phyloP scores from a whole-genome alignment of 2,888 invertebrate species.

The Thereva unica region DNA sequence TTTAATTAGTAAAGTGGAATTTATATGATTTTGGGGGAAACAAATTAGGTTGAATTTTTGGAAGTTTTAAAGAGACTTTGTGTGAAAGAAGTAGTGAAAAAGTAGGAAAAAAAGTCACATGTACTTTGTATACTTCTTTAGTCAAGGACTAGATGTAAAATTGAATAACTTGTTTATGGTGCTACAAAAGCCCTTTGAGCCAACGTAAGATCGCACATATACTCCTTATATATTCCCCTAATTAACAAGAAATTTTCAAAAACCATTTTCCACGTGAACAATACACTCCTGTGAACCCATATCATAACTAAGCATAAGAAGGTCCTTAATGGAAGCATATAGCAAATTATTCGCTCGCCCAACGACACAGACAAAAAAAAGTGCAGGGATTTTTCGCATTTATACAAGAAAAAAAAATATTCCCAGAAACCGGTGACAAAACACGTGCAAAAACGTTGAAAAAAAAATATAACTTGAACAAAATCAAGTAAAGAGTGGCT shows the following conservation, averaged over 20 bases:
- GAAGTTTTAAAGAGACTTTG: too few relatives aligned
- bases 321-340: slow-evolving; percentile 8
- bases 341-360: slow-evolving; percentile 32
- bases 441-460: slow-evolving; percentile 28
- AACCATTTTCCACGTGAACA: slow-evolving; percentile 21
- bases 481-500: neutral
- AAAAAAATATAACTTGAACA: neutral
- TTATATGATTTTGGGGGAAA: too few relatives aligned
- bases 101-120: too few relatives aligned
- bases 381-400: too few relatives aligned
- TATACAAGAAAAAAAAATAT: neutral
- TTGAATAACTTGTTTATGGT: too few relatives aligned
- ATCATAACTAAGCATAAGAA: slow-evolving; percentile 13
- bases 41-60: too few relatives aligned
- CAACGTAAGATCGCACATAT: too few relatives aligned
- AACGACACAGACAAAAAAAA: neutral
- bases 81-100: too few relatives aligned
- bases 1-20: too few relatives aligned
- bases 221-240: slow-evolving; percentile 1
- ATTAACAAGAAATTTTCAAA: slow-evolving; percentile 23
- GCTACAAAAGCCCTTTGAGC: too few relatives aligned
- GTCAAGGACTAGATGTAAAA: too few relatives aligned
- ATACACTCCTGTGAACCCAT: slow-evolving; percentile 23
- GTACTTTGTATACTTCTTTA: too few relatives aligned
- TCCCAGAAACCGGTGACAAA: slow-evolving; percentile 2